Base-by-base conservation (phyloP, 2,113 vertebrate genomes). In the Scolopax mira region DNA sequence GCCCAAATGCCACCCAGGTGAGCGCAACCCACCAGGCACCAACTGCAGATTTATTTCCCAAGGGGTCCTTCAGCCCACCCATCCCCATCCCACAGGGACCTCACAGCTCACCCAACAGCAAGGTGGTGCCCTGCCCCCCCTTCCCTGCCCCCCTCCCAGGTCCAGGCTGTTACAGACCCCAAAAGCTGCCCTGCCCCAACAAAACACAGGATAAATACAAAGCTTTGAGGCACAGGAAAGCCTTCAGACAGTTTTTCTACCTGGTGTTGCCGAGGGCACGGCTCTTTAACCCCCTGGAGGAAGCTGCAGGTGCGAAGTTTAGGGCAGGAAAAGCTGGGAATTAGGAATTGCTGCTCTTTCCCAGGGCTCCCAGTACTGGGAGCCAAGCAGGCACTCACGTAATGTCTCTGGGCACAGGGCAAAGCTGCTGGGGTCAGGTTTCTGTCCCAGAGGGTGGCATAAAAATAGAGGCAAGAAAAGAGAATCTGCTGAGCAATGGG, bases 401-500 rank as follows among this genome's bases (percentile, higher is more conserved):
- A 8, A 37, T 1, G 17, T 9, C 62, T 31, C 57, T 4, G 5
- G 11, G 11, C 44, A 13, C 30, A 1, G 51, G 11, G 14, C 46
- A 77, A 81, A 46, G 78, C 4, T 6, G 61, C 10, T 0, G 0
- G 84, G 72, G 3, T 96, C 95, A 16, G 90, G 39, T 97, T 97
- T 96, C 96, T 61, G 39, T 66, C 42, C 79, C 35, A 2, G 61
- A 48, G 28, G 4, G 21, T 15, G 24, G 69, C 31, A 0, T 67
- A 96, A 96, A 96, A 97, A 97, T 97, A 97, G 96, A 95, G 52
- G 77, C 60, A 85, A 93, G 94, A 55, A 88, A 90, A 90, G 60
- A 27, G 57, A 94, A 93, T 74, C 61, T 95, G 88, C 95, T 80
- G 95, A 93, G 92, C 35, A 33, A 80, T 6, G 42, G 74, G 61